Base-by-base conservation (phyloP, 2,797 vertebrate genomes). In the Centropyge bicolor region DNA sequence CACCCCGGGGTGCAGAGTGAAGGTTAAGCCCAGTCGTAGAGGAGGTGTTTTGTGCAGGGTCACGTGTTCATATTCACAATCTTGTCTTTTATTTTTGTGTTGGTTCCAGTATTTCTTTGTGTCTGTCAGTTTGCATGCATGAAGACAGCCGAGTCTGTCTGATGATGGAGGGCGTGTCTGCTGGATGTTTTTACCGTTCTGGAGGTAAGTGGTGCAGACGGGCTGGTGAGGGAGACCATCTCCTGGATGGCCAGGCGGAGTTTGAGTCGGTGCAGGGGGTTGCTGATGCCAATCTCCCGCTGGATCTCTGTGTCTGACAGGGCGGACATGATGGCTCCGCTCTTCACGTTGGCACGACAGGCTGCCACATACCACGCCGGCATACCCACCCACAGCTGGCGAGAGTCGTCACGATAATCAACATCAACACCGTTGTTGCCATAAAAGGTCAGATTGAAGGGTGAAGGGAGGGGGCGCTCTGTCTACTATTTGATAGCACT, bases 211-310 rank as follows among this genome's bases (percentile, higher is more conserved):
- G 98, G 98, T 5, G 97, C 98, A 0, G 98, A 98, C 27, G 98
- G 98, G 93, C 97, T 98, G n/a, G 98, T 99, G 59, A 99, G 95
- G 0, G 97, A 98, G 61, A 99, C 98, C 98, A 99, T 99, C 94
- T 99, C 98, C 92, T 98, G 97, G 90, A 99, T 99, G 91, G 98
- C 98, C 89, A 99, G 91, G 17, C 98, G 95, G 24, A 99, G 95
- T 88, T 99, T 99, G 72, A 99, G 96, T 40, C 98, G 94, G 83
- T 99, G 98, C 87, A 99, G 95, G 0, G 98, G 97, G 17, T 99
- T 99, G 93, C 97, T 98, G 95, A 99, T 99, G 90, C 98, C 98
- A 0, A 99, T 98, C 92, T 99, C 98, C 66, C 98, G 91, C 94
- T 99, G 98, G 94, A 99, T 99, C 94, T 99, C 98, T 0, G 98